phyloP scores from a whole-genome alignment of 2,113 vertebrate genomes.

The Antechinus flavipes region DNA sequence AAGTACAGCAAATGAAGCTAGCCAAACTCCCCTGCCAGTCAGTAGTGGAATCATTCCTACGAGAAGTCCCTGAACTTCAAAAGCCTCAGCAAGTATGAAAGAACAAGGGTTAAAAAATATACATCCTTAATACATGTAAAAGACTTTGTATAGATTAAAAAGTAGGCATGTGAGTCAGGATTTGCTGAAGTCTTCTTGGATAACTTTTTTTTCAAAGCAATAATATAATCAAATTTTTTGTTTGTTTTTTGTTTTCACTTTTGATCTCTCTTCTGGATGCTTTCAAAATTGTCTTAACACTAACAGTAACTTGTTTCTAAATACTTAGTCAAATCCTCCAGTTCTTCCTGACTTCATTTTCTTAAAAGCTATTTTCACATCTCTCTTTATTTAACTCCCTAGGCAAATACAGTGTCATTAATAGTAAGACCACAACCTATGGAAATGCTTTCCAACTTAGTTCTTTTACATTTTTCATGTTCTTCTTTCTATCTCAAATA shows the following conservation, averaged over 20 bases:
- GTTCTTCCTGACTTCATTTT: not conserved
- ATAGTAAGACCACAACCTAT: not conserved
- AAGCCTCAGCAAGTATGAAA: not conserved
- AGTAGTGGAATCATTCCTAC: not conserved
- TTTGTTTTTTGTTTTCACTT: not conserved
- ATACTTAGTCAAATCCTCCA: not conserved
- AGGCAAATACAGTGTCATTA: not conserved
- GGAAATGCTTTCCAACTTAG: not conserved
- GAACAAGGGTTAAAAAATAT: not conserved
- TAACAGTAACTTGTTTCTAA: not conserved
- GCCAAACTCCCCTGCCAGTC: not conserved
- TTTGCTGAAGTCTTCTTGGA: not conserved
- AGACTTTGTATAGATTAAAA: not conserved
- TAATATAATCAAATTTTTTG: not conserved
- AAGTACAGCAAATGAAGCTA: not conserved
- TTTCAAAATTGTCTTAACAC: not conserved
- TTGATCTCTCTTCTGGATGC: not conserved
- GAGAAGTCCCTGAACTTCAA: not conserved
- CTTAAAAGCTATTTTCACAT: not conserved
- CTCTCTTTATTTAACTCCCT: not conserved
- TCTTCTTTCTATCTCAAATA: not conserved
- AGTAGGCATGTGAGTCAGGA: not conserved
- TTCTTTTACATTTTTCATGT: not conserved
- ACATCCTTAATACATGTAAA: not conserved
- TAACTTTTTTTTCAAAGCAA: not conserved